A percentile compares a stretch with the other conserved stretches of the same genome.
Evolutionary conservation across 2,797 vertebrate species (phyloP).

Genomic region (Phrynocephalus vlangalii): DNA sequence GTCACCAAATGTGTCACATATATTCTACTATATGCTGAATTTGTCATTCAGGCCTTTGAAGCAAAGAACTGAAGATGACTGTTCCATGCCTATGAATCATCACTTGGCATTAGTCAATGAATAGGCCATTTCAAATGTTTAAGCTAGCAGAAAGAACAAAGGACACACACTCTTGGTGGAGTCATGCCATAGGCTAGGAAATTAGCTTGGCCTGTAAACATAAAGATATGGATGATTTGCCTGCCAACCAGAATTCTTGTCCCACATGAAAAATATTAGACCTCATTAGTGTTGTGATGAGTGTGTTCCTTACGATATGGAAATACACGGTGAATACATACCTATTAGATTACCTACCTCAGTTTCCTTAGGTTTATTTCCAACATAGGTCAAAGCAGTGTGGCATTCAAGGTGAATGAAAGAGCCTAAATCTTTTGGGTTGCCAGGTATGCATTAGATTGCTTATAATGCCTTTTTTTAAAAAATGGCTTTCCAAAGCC

Average conservation of each 20-base stretch:
- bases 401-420: neutral
- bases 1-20: neutral
- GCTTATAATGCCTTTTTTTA: slow-evolving; percentile 19
- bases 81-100: neutral
- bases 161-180: neutral
- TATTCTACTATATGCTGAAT: neutral
- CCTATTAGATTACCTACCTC: too few species aligned
- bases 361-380: neutral
- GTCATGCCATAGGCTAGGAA: neutral
- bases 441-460: neutral
- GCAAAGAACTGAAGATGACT: neutral
- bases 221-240: neutral
- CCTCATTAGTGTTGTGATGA: neutral
- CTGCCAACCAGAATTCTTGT: neutral
- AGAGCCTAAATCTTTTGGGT: neutral
- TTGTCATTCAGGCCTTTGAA: neutral
- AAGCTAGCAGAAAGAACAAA: neutral
- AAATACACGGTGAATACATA: neutral
- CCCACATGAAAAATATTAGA: neutral
- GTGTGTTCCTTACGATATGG: too few species aligned
- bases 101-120: neutral
- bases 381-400: neutral
- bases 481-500: slow-evolving; percentile 23
- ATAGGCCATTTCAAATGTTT: neutral
- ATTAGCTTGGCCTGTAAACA: neutral